phyloP scores from a whole-genome alignment of 35 echinoderm and acorn worm genomes.

The Nesometra sesokonis region DNA sequence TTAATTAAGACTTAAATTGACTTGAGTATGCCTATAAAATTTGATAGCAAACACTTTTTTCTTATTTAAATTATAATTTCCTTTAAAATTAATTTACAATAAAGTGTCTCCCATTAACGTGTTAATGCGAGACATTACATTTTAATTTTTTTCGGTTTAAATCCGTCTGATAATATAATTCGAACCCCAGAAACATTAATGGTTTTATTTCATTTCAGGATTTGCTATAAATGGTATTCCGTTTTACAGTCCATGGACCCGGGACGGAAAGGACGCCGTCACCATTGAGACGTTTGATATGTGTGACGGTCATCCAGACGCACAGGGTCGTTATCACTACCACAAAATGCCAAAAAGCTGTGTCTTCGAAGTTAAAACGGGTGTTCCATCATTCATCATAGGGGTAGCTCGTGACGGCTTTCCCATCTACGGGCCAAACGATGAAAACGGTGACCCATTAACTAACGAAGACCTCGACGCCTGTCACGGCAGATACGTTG shows the following conservation, averaged over 20 bases:
- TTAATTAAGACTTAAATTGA: too few species aligned
- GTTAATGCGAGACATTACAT: too few species aligned
- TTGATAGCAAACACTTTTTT: too few species aligned
- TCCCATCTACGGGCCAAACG: conserved; percentile 70
- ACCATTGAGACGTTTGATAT: conserved; percentile 29
- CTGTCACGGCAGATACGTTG: conserved; percentile 34
- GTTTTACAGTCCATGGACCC: conserved; percentile 57
- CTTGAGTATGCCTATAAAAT: too few species aligned
- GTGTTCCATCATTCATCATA: conserved; percentile 34
- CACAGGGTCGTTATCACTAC: conserved; percentile 51
- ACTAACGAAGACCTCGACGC: conserved; percentile 46
- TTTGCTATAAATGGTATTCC: background rate
- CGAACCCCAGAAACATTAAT: background rate
- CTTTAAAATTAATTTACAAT: too few species aligned
- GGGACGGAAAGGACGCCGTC: conserved; percentile 39
- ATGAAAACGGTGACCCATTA: conserved; percentile 47
- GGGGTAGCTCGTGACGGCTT: conserved; percentile 74
- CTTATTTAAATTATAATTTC: too few species aligned
- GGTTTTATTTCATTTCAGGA: background rate
- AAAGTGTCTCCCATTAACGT: too few species aligned
- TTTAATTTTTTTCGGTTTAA: too few species aligned
- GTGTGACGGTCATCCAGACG: conserved; percentile 66
- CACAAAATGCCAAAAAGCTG: conserved; percentile 54
- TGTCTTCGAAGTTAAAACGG: conserved; percentile 23
- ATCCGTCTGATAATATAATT: too few species aligned